A percentile compares a stretch with the other conserved stretches of the same genome.
phyloP scores from a whole-genome alignment of 2,113 vertebrate species.

The Chelonoidis abingdonii region DNA sequence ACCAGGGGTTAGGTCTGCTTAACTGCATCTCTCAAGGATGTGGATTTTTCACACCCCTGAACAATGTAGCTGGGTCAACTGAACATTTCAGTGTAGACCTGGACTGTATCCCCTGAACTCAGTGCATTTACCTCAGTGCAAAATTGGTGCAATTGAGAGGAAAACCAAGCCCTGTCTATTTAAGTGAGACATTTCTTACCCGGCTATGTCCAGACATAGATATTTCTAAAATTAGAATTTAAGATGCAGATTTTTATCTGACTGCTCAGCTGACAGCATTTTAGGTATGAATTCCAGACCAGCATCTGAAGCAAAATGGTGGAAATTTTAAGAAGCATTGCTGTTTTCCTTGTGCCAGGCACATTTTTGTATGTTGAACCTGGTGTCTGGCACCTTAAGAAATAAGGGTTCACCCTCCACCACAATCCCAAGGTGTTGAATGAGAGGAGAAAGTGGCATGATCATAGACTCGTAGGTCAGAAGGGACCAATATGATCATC shows the following conservation, averaged over 20 bases:
- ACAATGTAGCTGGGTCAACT: not conserved
- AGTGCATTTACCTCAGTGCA: not conserved
- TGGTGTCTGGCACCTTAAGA: not conserved
- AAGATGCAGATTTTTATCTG: not conserved
- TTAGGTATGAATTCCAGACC: not conserved
- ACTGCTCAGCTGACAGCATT: not conserved
- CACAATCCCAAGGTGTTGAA: not conserved
- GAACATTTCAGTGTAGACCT: not conserved
- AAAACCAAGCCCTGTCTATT: not conserved
- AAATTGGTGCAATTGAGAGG: not conserved
- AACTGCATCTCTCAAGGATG: not conserved
- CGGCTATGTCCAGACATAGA: not conserved
- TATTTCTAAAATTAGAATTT: slow-evolving; percentile 4
- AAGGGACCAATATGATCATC: no score
- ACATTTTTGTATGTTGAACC: not conserved
- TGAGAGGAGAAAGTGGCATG: not conserved
- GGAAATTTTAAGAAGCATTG: not conserved
- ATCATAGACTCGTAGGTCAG: not conserved
- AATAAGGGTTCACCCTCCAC: not conserved
- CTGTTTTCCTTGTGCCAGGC: not conserved
- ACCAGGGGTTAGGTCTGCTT: not conserved
- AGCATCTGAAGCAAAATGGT: not conserved
- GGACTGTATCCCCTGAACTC: not conserved
- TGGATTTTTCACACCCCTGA: not conserved
- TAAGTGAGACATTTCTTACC: not conserved